Conservation (phyloP, 2,113 vertebrate species). For the Cercocebus atys region DNA sequence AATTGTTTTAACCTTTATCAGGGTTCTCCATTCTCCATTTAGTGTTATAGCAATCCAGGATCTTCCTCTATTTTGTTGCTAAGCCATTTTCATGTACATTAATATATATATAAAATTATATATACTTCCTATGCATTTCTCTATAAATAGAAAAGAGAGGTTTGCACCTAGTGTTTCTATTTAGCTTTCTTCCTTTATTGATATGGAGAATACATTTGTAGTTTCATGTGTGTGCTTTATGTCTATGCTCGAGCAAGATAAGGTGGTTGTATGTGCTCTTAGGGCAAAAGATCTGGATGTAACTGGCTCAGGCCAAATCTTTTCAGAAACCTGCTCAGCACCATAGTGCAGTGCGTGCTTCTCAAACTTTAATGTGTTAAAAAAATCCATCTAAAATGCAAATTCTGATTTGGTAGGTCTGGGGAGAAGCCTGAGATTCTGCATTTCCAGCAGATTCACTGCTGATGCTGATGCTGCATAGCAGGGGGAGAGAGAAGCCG, state of each 20-base stretch:
- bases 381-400: slow-evolving; percentile 32
- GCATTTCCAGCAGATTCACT: not conserved
- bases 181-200: not conserved
- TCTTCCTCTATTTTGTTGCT: not conserved
- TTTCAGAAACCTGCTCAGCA: not conserved
- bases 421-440: not conserved
- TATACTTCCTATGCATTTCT: not conserved
- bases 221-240: not conserved
- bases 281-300: not conserved
- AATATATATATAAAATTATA: not conserved
- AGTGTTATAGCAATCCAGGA: not conserved
- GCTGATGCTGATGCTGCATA: rapidly evolving
- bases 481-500: not conserved
- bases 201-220: not conserved
- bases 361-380: not conserved
- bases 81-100: slow-evolving; percentile 33
- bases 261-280: not conserved
- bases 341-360: not conserved
- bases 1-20: not conserved
- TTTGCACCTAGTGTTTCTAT: not conserved
- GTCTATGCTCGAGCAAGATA: not conserved
- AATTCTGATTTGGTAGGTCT: not conserved
- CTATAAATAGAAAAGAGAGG: slow-evolving; percentile 26
- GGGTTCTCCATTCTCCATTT: not conserved
- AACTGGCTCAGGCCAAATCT: rapidly evolving